phyloP scores from a whole-genome alignment of 1,140 invertebrate species.

The Nomia melanderi region DNA sequence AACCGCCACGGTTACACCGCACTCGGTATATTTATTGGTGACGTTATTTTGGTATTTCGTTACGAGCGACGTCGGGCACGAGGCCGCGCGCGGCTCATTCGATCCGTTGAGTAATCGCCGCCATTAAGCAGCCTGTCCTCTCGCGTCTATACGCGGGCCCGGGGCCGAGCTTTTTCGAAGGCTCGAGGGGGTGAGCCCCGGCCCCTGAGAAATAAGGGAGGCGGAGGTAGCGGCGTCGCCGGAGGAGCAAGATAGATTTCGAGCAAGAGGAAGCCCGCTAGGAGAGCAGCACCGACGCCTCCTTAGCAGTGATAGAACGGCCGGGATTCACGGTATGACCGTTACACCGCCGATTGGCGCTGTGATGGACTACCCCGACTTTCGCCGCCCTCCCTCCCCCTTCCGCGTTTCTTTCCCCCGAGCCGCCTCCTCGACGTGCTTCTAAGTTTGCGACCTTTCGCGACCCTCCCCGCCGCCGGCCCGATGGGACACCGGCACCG shows the following conservation, averaged over 20 bases:
- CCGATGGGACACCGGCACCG: slow-evolving; percentile 14
- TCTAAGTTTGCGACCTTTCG: slow-evolving; percentile 31
- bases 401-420: not conserved
- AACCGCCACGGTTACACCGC: slow-evolving; percentile 46
- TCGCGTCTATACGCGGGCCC: slow-evolving; percentile 48
- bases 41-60: slow-evolving; percentile 80
- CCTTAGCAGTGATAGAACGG: slow-evolving; percentile 72
- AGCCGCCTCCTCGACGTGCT: not conserved
- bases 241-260: not conserved
- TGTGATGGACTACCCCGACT: slow-evolving; percentile 69
- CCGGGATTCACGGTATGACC: slow-evolving; percentile 72
- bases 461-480: slow-evolving; percentile 5
- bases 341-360: slow-evolving; percentile 70
- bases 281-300: slow-evolving; percentile 48
- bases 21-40: slow-evolving; percentile 78
- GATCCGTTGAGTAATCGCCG: slow-evolving; percentile 79
- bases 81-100: slow-evolving; percentile 72
- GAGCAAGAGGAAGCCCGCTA: slow-evolving; percentile 8
- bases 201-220: slow-evolving; percentile 56
- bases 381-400: slow-evolving; percentile 12
- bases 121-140: slow-evolving; percentile 79
- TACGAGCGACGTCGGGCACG: slow-evolving; percentile 72
- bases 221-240: slow-evolving; percentile 1
- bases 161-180: slow-evolving; percentile 46
- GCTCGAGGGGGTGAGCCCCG: slow-evolving; percentile 38